phyloP scores from a whole-genome alignment of 2,888 invertebrate genomes.

The Cephus runcator region DNA sequence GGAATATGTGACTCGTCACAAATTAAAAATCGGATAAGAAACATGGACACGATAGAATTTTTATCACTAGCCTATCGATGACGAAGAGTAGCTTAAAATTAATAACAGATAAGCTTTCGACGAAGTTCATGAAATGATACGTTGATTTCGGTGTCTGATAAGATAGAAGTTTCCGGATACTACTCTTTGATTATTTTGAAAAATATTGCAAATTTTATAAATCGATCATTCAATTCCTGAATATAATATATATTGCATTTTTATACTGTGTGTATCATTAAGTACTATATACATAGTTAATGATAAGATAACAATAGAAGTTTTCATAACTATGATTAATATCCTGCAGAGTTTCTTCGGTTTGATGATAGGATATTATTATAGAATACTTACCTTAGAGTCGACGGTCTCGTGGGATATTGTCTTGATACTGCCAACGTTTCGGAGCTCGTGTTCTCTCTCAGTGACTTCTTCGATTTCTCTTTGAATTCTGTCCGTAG shows the following conservation, averaged over 20 bases:
- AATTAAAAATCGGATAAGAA: not conserved
- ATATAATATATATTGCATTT: not conserved
- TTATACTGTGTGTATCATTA: not conserved
- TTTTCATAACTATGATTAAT: not conserved
- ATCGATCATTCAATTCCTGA: too few relatives aligned
- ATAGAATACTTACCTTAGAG: conserved; percentile 54
- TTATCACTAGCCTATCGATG: not conserved
- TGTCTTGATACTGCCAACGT: conserved; percentile 70
- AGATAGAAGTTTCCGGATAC: not conserved
- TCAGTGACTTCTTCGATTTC: conserved; percentile 89
- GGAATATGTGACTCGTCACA: not conserved
- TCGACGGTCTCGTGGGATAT: conserved; percentile 70
- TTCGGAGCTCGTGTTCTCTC: conserved; percentile 83
- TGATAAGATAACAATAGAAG: not conserved
- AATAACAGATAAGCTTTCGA: not conserved
- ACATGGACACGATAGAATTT: not conserved
- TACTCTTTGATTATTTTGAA: not conserved
- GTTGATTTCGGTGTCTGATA: not conserved
- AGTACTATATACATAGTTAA: not conserved
- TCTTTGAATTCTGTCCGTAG: conserved; percentile 80
- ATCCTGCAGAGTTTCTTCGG: not conserved
- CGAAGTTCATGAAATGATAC: not conserved
- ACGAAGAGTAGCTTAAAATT: not conserved
- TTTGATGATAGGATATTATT: not conserved
- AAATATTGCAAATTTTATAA: not conserved